Evolutionary conservation across 2,888 invertebrate species (phyloP).

Genomic region (Drosophila paracracens): DNA sequence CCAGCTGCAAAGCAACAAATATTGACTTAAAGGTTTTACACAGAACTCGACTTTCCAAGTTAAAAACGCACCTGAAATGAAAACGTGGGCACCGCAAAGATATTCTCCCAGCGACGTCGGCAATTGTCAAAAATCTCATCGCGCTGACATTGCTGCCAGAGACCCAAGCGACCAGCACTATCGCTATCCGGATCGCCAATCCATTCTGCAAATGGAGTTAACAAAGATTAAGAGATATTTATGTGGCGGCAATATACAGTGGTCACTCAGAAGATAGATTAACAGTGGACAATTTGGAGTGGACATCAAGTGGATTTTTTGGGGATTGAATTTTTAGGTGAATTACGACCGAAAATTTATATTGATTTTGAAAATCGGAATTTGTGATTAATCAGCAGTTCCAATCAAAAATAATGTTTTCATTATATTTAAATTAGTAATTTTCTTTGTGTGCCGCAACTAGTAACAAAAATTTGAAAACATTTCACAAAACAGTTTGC

Average conservation of each 20-base stretch:
- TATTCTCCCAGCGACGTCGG: slow-evolving; percentile 92
- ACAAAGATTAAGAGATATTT: background rate
- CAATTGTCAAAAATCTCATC: slow-evolving; percentile 93
- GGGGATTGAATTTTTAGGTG: background rate
- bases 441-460: background rate
- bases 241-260: background rate
- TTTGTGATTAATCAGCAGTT: background rate
- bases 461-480: background rate
- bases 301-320: background rate
- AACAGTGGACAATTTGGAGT: background rate
- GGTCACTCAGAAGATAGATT: background rate
- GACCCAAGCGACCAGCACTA: slow-evolving; percentile 95
- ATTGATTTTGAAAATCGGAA: background rate
- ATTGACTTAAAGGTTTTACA: slow-evolving; percentile 1
- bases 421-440: background rate
- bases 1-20: slow-evolving; percentile 85
- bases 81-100: slow-evolving; percentile 91
- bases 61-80: slow-evolving; percentile 88
- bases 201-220: slow-evolving; percentile 88
- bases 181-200: slow-evolving; percentile 93
- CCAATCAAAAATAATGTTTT: background rate
- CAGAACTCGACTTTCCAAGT: background rate
- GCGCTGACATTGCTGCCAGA: slow-evolving; percentile 94
- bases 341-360: background rate
- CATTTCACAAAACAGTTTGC: background rate